Percentiles rank a stretch among this genome's conserved stretches.
Evolutionary conservation across 2,113 vertebrate genomes (phyloP).

Genomic region (Donacobius atricapilla): DNA sequence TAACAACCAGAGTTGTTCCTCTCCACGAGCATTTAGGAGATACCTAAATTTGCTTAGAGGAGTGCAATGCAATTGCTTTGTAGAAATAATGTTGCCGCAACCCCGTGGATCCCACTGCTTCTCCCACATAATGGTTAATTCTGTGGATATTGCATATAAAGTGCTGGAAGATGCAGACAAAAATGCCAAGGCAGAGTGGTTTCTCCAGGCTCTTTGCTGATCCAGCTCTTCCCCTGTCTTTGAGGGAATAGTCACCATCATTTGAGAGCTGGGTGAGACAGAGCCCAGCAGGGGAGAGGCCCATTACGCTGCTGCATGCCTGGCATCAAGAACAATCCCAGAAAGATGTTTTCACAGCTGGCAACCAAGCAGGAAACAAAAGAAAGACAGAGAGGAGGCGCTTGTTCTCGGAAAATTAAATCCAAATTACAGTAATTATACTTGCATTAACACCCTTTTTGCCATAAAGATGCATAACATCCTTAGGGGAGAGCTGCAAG

Average conservation of each 20-base stretch:
- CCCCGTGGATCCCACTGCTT: not conserved
- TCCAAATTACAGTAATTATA: conserved; percentile 17
- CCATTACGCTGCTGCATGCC: not conserved
- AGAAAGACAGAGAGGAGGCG: conserved; percentile 9
- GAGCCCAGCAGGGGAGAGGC: not conserved
- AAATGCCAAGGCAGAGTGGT: not conserved
- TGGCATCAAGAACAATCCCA: not conserved
- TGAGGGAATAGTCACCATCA: not conserved
- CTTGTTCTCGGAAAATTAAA: conserved; percentile 29
- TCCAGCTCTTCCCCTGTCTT: not conserved
- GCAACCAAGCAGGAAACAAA: conserved; percentile 7
- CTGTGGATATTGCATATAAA: not conserved
- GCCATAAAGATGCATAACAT: not conserved
- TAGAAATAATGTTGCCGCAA: not conserved
- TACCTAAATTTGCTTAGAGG: not conserved
- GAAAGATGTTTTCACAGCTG: conserved; percentile 16
- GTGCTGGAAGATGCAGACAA: not conserved
- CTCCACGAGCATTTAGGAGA: not conserved
- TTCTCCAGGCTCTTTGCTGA: not conserved
- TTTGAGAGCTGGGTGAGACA: not conserved
- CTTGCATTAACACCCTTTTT: conserved; percentile 14
- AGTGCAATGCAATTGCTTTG: not conserved
- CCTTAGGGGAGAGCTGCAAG: not conserved
- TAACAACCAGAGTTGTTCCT: not conserved
- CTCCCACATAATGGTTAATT: not conserved